These are phyloP conservation scores for Athalia rosae DNA, from an alignment of 2,888 invertebrate species.

Conservation along the genomic window DNA sequence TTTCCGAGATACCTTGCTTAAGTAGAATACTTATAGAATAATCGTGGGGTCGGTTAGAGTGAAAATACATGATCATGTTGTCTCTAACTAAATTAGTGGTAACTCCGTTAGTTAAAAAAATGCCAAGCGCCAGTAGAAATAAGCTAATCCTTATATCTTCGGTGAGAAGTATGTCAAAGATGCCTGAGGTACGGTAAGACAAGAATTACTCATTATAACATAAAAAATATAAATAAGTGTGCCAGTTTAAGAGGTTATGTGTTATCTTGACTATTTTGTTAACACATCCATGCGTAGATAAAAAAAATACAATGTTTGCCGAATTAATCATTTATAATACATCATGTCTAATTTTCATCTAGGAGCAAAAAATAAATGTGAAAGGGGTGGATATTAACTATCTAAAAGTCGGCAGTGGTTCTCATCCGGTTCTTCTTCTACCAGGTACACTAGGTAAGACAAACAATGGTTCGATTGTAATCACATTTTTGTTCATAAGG, in stretches of 20 bases:
- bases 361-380: constrained; percentile 81
- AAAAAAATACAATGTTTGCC: not conserved
- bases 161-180: constrained; percentile 19
- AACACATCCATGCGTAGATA: not conserved
- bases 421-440: constrained; percentile 79
- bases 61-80: constrained; percentile 4
- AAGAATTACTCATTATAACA: not conserved
- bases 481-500: too few species aligned
- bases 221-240: not conserved
- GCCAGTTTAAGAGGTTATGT: constrained; percentile 26
- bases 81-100: constrained; percentile 22
- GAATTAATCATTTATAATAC: constrained; percentile 2
- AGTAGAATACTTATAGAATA: not conserved
- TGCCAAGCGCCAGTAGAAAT: not conserved
- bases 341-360: constrained; percentile 2
- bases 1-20: not conserved
- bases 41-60: too few species aligned
- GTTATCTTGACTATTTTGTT: not conserved
- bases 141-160: not conserved
- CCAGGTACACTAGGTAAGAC: constrained; percentile 84
- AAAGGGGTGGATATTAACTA: constrained; percentile 79
- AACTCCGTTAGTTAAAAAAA: not conserved
- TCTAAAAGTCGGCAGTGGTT: constrained; percentile 76
- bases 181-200: constrained; percentile 6
- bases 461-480: not conserved